These are phyloP conservation scores for Otis tarda DNA, from an alignment of 2,113 vertebrate species.

Conservation along the genomic window DNA sequence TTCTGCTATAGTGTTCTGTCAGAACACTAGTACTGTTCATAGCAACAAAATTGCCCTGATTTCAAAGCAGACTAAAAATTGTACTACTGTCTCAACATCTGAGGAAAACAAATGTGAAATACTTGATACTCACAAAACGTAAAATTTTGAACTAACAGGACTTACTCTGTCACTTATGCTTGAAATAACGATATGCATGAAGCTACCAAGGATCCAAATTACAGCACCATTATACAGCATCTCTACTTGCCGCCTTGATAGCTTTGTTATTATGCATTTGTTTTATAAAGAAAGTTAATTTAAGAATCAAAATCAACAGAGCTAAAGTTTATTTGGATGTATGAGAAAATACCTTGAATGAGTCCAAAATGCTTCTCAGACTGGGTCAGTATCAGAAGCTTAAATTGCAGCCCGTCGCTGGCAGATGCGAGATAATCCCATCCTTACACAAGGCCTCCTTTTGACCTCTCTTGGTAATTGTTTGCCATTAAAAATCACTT, in stretches of 20 bases:
- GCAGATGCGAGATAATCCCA: slow-evolving; percentile 17
- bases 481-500: neutral
- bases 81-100: neutral
- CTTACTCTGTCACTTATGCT: neutral
- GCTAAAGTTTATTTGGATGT: neutral
- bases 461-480: neutral
- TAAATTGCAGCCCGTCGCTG: neutral
- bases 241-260: neutral
- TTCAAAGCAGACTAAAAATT: neutral
- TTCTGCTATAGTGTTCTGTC: neutral
- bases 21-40: neutral
- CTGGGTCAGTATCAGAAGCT: neutral
- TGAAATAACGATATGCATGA: neutral
- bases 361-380: neutral
- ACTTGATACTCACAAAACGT: neutral
- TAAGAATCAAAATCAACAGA: neutral
- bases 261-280: neutral
- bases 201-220: neutral
- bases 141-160: neutral
- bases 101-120: neutral
- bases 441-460: neutral
- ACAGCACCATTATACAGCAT: neutral
- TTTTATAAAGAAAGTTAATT: neutral
- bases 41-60: neutral
- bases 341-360: neutral